Evolutionary conservation across 2,888 invertebrate species (phyloP).

Genomic region (Aethes cnicana): DNA sequence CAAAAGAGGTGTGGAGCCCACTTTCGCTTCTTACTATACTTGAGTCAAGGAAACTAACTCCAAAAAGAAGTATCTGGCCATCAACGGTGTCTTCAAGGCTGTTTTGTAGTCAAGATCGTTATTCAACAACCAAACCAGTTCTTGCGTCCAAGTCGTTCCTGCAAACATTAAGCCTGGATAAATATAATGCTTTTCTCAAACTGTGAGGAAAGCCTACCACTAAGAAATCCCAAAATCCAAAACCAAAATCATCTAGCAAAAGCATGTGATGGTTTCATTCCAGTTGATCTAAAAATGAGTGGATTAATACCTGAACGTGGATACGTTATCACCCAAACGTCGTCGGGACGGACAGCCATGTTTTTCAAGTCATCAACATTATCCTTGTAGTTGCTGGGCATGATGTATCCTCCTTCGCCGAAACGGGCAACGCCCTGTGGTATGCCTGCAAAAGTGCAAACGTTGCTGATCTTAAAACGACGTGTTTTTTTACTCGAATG

Average conservation of each 20-base stretch:
- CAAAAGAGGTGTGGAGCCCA: background rate
- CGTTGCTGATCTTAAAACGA: too few relatives aligned
- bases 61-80: slow-evolving; percentile 85
- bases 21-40: background rate
- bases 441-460: too few relatives aligned
- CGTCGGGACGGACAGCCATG: slow-evolving; percentile 82
- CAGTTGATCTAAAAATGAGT: too few relatives aligned
- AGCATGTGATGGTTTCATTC: too few relatives aligned
- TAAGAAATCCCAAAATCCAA: slow-evolving; percentile 37
- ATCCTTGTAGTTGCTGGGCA: slow-evolving; percentile 80
- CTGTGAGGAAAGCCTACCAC: background rate
- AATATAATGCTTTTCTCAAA: background rate
- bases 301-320: slow-evolving; percentile 85
- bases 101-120: slow-evolving; percentile 84
- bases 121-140: slow-evolving; percentile 85
- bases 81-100: slow-evolving; percentile 70
- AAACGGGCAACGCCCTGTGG: too few relatives aligned
- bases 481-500: too few relatives aligned
- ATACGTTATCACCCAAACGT: slow-evolving; percentile 85
- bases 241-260: too few relatives aligned
- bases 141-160: slow-evolving; percentile 85
- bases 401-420: slow-evolving; percentile 85
- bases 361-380: slow-evolving; percentile 83
- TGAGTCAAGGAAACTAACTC: slow-evolving; percentile 41
- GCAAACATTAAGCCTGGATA: background rate